Conservation (phyloP, 2,888 invertebrate species). For the Amphipoea lucens region DNA sequence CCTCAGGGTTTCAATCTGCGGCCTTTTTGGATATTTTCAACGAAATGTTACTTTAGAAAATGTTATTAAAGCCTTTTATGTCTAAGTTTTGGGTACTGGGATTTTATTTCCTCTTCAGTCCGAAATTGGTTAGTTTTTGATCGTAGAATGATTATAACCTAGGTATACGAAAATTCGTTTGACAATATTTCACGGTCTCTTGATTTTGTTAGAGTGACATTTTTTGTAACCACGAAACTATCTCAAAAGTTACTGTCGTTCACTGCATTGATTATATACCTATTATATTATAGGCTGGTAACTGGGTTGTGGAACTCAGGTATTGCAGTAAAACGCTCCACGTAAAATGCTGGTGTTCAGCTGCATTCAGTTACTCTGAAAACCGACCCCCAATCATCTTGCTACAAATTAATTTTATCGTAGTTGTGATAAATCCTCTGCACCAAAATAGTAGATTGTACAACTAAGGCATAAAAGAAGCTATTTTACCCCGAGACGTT, state of each 20-base stretch:
- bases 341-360: too few species aligned
- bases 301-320: too few species aligned
- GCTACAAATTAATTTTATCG: neutral
- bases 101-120: neutral
- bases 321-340: too few species aligned
- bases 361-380: too few species aligned
- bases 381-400: neutral
- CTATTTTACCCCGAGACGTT: too few species aligned
- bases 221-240: neutral
- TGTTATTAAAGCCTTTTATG: constrained; percentile 29
- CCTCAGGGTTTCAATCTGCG: constrained; percentile 40
- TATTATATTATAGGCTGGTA: neutral
- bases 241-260: neutral
- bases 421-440: neutral
- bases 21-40: constrained; percentile 27
- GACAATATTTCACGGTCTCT: neutral
- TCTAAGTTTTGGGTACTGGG: constrained; percentile 11
- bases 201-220: neutral
- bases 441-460: too few species aligned
- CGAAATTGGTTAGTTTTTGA: constrained; percentile 12
- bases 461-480: too few species aligned
- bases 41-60: constrained; percentile 34
- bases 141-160: neutral
- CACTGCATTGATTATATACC: neutral
- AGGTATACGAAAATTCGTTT: constrained; percentile 1